Conservation (phyloP, 2,113 vertebrate species). For the Perognathus longimembris region DNA sequence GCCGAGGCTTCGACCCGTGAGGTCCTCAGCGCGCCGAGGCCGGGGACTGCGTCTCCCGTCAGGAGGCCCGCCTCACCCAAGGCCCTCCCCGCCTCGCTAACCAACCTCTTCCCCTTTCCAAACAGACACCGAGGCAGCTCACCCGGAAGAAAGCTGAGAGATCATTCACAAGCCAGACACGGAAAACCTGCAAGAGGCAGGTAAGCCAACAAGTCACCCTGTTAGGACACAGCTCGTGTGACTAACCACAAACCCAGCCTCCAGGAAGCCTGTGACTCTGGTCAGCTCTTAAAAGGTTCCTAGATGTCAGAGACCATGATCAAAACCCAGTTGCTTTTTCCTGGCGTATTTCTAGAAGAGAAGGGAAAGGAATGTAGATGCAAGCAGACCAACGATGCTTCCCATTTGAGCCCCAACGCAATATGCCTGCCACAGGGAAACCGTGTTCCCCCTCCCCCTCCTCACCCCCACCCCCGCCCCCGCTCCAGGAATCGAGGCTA, state of each 20-base stretch:
- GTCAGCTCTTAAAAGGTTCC: background rate
- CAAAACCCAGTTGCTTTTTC: background rate
- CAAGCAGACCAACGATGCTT: background rate
- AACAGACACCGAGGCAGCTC: background rate
- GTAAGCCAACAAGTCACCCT: background rate
- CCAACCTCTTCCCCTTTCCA: background rate
- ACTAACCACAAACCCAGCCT: background rate
- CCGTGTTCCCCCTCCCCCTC: background rate
- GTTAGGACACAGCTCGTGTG: fast-evolving
- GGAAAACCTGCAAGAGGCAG: background rate
- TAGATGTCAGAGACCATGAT: background rate
- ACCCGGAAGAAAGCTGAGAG: background rate
- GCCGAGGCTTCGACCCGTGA: background rate
- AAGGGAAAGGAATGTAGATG: background rate
- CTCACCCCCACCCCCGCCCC: too few species aligned
- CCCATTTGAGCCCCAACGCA: background rate
- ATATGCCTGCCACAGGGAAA: background rate
- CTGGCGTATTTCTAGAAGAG: background rate
- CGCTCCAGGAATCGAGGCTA: background rate
- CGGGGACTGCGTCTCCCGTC: too few species aligned
- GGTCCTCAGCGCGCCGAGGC: background rate
- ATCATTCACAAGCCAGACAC: background rate
- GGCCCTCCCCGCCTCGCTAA: background rate
- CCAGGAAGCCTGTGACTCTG: background rate
- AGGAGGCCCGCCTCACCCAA: too few species aligned